Evolutionary conservation across 2,888 invertebrate genomes (phyloP), one percentile per base, ranked within the genome.

Genomic region (Cheilosia variabilis): DNA sequence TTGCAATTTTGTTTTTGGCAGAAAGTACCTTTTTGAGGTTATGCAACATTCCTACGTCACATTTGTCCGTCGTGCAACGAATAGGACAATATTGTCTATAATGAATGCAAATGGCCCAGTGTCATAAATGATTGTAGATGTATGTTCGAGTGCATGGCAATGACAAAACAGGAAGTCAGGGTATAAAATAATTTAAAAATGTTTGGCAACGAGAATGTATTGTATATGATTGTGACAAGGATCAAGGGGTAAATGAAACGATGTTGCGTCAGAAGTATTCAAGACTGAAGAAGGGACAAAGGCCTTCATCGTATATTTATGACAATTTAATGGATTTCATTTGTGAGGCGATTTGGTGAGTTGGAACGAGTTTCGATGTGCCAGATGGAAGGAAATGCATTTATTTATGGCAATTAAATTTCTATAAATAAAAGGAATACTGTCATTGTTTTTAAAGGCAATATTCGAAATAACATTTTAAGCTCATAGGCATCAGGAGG

Each of bases 41-140:
- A 75, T 84, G 80, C 50, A 80, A 80, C 53, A 19, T 53, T 13
- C 37, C 80, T 84, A 50, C 79, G 84, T 75, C 84, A 84, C 34
- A 45, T 53, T 31, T 63, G 17, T 17, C 24, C n/a, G 43, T 43
- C 27, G 31, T 58, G 65, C 65, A 79, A 58, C 22, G n/a, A 53
- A 41, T n/a, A 62, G 52, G 37, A 63, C 52, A 55, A 47, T 47
- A 55, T 57, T 24, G 58, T 69, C 45, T 55, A 53, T 52, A 68
- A 78, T 68, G 58, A 75, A 84, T 73, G 73, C 75, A 79, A 79
- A 83, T 79, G 58, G 69, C 79, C 34, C 47, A 69, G 43, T 83
- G 78, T 79, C 72, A 83, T 83, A 68, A 72, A 55, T 72, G 77
- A 66, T 55, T 78, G 66, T 50, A 60, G 24, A 52, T 22, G 50